Evolutionary conservation across 2,113 vertebrate genomes (phyloP).

Genomic region (human): GRCh38 chr2:14421501-14422000

Average conservation of each 20-base stretch:
- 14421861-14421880: not conserved
- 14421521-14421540: not conserved
- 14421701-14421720: not conserved
- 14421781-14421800: not conserved
- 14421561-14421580: not conserved
- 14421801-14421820: not conserved
- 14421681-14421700: not conserved
- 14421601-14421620: not conserved
- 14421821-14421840: not conserved
- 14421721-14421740: not conserved
- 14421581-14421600: not conserved
- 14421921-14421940: accelerated
- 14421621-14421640: not conserved
- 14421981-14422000: not conserved
- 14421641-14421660: not conserved
- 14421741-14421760: not conserved
- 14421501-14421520: too few species aligned
- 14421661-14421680: not conserved
- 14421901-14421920: not conserved
- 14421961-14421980: not conserved
- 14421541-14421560: not conserved
- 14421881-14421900: not conserved
- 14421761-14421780: not conserved
- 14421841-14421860: not conserved
- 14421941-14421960: not conserved